These are phyloP conservation scores for Eurystomus gularis DNA, from an alignment of 2,113 vertebrate species.

Conservation along the genomic window DNA sequence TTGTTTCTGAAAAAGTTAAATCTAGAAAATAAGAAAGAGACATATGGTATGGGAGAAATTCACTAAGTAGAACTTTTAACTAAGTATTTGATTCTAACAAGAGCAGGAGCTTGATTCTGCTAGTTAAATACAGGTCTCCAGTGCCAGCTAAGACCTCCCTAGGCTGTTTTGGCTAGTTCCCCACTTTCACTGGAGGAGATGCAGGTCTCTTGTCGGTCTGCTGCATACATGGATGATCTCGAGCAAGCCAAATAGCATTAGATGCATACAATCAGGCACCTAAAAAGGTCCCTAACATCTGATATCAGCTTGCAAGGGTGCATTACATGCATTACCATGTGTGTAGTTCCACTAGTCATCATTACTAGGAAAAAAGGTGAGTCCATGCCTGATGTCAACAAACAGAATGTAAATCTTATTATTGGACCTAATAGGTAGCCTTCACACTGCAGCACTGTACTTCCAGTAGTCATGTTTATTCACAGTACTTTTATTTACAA, in stretches of 20 bases:
- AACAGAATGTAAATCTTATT: background rate
- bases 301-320: background rate
- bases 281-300: background rate
- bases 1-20: background rate
- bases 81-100: background rate
- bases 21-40: background rate
- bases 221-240: background rate
- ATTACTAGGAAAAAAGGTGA: background rate
- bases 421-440: background rate
- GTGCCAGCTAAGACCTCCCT: background rate
- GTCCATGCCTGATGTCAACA: background rate
- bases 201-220: background rate
- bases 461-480: background rate
- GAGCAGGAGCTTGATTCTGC: background rate
- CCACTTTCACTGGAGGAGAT: background rate
- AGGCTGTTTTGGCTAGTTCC: background rate
- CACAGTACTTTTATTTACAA: background rate
- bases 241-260: background rate
- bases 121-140: background rate
- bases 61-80: background rate
- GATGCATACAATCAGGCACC: background rate
- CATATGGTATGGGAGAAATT: background rate
- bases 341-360: background rate
- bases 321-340: background rate
- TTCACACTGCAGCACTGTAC: background rate